These are phyloP conservation scores for Mus spretus DNA, from an alignment of 2,797 vertebrate genomes.

Conservation along the genomic window DNA sequence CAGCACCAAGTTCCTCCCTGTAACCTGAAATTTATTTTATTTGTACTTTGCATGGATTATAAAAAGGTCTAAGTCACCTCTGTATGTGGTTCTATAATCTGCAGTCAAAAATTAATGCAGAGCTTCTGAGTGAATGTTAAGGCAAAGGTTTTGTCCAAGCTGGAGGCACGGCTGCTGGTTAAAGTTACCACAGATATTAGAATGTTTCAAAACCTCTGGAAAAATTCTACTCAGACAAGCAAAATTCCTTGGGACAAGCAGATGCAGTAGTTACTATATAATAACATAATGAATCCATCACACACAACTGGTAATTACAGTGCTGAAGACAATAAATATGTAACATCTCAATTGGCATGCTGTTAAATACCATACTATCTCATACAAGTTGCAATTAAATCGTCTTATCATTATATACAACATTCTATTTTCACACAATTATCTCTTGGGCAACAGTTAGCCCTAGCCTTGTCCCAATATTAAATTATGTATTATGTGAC, in stretches of 20 bases:
- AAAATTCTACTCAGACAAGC: background rate
- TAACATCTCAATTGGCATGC: background rate
- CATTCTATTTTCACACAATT: background rate
- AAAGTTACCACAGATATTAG: background rate
- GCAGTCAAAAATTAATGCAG: background rate
- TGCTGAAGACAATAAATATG: background rate
- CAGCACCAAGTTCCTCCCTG: rapidly evolving
- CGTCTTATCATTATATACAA: background rate
- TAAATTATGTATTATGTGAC: background rate
- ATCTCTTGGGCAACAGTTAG: background rate
- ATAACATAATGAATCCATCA: background rate
- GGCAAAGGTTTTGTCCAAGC: background rate
- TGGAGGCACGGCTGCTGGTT: background rate
- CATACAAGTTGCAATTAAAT: background rate
- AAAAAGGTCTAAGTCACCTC: background rate
- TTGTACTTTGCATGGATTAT: background rate
- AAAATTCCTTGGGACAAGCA: background rate
- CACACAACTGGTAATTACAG: background rate
- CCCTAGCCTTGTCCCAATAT: background rate
- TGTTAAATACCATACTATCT: constrained; percentile 2
- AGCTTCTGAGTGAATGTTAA: background rate
- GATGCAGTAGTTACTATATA: background rate
- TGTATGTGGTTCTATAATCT: background rate
- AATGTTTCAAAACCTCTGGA: background rate
- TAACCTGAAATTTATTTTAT: background rate